Base-by-base conservation (phyloP, 2,797 vertebrate species). In the Odontamblyopus lacepedii region DNA sequence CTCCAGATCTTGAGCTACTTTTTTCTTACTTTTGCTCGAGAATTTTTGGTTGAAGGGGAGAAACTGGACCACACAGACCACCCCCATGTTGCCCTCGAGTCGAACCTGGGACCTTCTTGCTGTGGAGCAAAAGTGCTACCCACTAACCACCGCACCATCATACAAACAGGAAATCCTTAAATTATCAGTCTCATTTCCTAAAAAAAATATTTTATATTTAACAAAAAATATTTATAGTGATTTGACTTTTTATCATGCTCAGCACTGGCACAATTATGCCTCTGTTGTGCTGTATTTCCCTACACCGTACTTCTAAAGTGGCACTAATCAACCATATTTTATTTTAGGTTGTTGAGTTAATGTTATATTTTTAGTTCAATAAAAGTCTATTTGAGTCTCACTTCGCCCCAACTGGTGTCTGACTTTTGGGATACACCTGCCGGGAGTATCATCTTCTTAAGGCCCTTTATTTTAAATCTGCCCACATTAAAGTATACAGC, bases 401-500 rank as follows among this genome's bases (percentile, higher is more conserved):
- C 23, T 57, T 57, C 1, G 23, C n/a, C 55, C 55, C 55, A 57
- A 27, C 55, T 27, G 55, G n/a, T 26, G 19, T 18, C 2, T 19
- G 53, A 26, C 27, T 62, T 35, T 35, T 62, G 30, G 19, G 30
- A 61, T 61, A 29, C 61, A 32, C 23, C n/a, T 50, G 64, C 44
- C 9, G 18, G 1, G 26, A 66, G 41, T 18, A 66, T 50, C 44
- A 66, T 29, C 64, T 9, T 50, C 26, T 50, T 61, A 67, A 48
- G 55, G 78, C 7, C 12, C 53, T 13, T 19, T 13, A 44, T 62
- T 75, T 61, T 38, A 76, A 62, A 44, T 15, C 48, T 16, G 1
- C 50, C 12, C 9, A 73, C 1, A 70, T 64, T 26, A 66, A 66
- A 66, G 44, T 50, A 51, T 30, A 66, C 67, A 78, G 85, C 81